Evolutionary conservation across 2,888 invertebrate species (phyloP).

Genomic region (Torymus tubicola): DNA sequence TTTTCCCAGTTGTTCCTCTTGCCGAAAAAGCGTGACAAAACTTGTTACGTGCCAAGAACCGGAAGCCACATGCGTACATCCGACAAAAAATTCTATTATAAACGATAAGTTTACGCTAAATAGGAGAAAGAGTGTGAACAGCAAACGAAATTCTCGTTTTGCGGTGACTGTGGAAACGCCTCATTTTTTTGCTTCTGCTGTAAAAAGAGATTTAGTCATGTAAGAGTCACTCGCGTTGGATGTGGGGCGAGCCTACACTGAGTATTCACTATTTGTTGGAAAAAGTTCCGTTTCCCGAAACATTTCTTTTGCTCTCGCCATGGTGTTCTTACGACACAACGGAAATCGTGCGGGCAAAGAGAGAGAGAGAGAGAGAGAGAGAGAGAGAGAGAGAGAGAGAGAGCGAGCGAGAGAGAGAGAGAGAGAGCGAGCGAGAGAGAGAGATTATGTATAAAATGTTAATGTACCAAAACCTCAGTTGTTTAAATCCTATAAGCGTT

Average conservation of each 20-base stretch:
- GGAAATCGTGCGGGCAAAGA: no score
- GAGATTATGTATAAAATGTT: no score
- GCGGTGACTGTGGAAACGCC: slow-evolving; percentile 33
- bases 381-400: no score
- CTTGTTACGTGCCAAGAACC: slow-evolving; percentile 26
- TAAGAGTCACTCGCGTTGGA: slow-evolving; percentile 11
- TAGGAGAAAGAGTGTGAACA: slow-evolving; percentile 8
- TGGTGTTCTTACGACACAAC: no score
- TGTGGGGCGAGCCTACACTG: not conserved
- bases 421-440: no score
- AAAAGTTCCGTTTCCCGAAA: not conserved
- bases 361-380: no score
- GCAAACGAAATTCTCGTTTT: slow-evolving; percentile 26
- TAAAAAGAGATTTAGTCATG: slow-evolving; percentile 41
- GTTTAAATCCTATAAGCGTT: no score
- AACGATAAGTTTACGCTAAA: slow-evolving; percentile 41
- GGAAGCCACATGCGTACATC: slow-evolving; percentile 7
- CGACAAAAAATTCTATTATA: slow-evolving; percentile 44
- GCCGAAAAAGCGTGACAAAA: slow-evolving; percentile 32
- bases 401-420: no score
- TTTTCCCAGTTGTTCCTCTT: not conserved
- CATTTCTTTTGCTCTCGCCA: slow-evolving; percentile 1
- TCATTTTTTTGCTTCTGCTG: slow-evolving; percentile 6
- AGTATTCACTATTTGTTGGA: not conserved
- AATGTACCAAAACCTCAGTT: no score